These are phyloP conservation scores for Delia radicum DNA, from an alignment of 1,140 invertebrate genomes.

Conservation along the genomic window DNA sequence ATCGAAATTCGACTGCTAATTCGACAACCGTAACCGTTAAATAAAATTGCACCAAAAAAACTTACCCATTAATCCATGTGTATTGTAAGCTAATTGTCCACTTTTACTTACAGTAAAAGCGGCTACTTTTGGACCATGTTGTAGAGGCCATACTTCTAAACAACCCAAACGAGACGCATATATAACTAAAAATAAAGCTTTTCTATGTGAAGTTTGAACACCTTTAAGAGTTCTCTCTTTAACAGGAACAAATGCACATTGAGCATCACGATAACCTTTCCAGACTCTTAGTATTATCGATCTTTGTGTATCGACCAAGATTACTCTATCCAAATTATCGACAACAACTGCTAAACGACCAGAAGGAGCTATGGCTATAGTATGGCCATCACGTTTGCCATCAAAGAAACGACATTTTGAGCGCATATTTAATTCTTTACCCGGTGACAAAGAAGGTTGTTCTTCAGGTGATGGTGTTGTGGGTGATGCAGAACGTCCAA, in stretches of 20 bases:
- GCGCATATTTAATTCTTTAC: conserved; percentile 66
- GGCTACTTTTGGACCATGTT: conserved; percentile 83
- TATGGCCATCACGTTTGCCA: conserved; percentile 70
- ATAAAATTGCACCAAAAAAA: conserved; percentile 32
- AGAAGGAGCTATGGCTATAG: conserved; percentile 76
- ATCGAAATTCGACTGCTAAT: no score
- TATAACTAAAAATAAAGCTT: conserved; percentile 78
- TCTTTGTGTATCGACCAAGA: conserved; percentile 77
- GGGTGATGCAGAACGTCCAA: conserved; percentile 34
- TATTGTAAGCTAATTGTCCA: conserved; percentile 75
- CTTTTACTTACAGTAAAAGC: conserved; percentile 86
- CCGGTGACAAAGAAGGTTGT: conserved; percentile 50
- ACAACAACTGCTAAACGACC: conserved; percentile 76
- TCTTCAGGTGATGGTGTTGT: conserved; percentile 26
- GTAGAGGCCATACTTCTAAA: conserved; percentile 84
- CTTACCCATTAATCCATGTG: conserved; percentile 75
- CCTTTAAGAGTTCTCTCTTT: conserved; percentile 52
- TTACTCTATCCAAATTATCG: conserved; percentile 84
- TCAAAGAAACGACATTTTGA: conserved; percentile 85
- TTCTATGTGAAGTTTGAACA: conserved; percentile 52
- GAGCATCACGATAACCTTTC: conserved; percentile 93
- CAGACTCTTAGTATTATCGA: conserved; percentile 83
- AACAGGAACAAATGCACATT: conserved; percentile 79
- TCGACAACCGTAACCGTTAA: no score
- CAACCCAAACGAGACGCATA: conserved; percentile 82